phyloP scores from a whole-genome alignment of 2,888 invertebrate species.

The Malthinus flaveolus region DNA sequence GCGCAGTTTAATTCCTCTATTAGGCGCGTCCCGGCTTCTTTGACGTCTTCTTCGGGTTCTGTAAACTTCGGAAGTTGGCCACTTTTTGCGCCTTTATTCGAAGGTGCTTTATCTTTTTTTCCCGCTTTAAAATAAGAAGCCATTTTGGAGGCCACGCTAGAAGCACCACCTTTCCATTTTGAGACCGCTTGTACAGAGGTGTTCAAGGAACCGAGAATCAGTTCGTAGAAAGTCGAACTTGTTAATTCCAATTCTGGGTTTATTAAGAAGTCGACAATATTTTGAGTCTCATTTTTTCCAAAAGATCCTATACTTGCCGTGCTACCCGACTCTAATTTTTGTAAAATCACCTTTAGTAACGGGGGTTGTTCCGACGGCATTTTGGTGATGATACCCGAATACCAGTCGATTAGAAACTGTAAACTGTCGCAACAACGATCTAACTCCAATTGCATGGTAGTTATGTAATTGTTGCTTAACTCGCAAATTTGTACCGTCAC shows the following conservation, averaged over 20 bases:
- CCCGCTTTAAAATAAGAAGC: slow-evolving; percentile 14
- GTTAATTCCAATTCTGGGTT: background rate
- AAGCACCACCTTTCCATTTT: slow-evolving; percentile 29
- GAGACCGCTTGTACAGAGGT: slow-evolving; percentile 51
- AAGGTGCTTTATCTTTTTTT: slow-evolving; percentile 3
- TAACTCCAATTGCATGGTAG: slow-evolving; percentile 64
- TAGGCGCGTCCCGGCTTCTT: slow-evolving; percentile 50
- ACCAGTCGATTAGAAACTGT: slow-evolving; percentile 56
- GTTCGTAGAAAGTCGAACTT: slow-evolving; percentile 29
- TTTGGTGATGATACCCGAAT: slow-evolving; percentile 50
- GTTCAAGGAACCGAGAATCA: slow-evolving; percentile 29
- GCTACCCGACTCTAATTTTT: background rate
- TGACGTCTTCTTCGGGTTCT: slow-evolving; percentile 36
- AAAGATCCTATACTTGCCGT: background rate
- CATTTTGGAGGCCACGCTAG: slow-evolving; percentile 11
- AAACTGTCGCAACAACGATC: slow-evolving; percentile 59
- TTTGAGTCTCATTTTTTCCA: background rate
- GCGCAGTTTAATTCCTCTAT: slow-evolving; percentile 64
- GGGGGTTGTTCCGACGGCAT: slow-evolving; percentile 57
- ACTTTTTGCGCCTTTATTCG: slow-evolving; percentile 12
- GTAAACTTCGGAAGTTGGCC: slow-evolving; percentile 22
- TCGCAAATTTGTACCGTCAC: slow-evolving; percentile 58
- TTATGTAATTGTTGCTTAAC: slow-evolving; percentile 60
- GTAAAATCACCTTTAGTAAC: slow-evolving; percentile 46
- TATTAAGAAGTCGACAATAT: slow-evolving; percentile 11